phyloP scores from a whole-genome alignment of 2,888 invertebrate genomes.

The Sinhomidia bicolor region DNA sequence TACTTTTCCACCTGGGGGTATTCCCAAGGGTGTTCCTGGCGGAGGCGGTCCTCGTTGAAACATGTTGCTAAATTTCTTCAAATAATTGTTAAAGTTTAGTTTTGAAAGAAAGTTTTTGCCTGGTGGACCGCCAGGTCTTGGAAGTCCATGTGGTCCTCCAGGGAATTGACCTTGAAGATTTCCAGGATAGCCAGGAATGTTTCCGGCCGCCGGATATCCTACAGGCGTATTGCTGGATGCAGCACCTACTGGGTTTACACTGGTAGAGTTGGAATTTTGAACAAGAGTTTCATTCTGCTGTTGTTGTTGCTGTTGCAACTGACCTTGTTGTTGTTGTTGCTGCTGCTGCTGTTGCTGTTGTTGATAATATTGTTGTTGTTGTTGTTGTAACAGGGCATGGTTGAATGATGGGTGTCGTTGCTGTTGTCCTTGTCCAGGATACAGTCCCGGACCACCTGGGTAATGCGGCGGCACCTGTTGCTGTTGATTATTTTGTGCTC shows the following conservation, averaged over 20 bases:
- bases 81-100: slow-evolving; percentile 75
- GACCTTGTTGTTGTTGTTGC: slow-evolving; percentile 33
- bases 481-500: slow-evolving; percentile 8
- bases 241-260: slow-evolving; percentile 15
- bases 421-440: slow-evolving; percentile 22
- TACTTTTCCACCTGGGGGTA: slow-evolving; percentile 27
- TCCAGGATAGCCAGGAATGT: slow-evolving; percentile 53
- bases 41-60: slow-evolving; percentile 68
- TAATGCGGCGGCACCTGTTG: background rate
- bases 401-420: slow-evolving; percentile 31
- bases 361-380: slow-evolving; percentile 3
- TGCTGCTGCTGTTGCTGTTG: slow-evolving; percentile 47
- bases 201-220: slow-evolving; percentile 32
- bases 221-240: slow-evolving; percentile 32
- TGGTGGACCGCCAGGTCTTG: slow-evolving; percentile 47
- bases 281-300: slow-evolving; percentile 59
- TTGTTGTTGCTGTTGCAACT: slow-evolving; percentile 43
- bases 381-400: slow-evolving; percentile 34
- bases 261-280: slow-evolving; percentile 43
- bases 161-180: slow-evolving; percentile 3
- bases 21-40: slow-evolving; percentile 17
- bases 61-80: slow-evolving; percentile 78
- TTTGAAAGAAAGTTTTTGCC: slow-evolving; percentile 72
- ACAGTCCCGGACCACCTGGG: slow-evolving; percentile 11
- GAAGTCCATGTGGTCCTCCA: slow-evolving; percentile 48